phyloP scores from a whole-genome alignment of 2,797 vertebrate species.

The Rhyacichthys aspro region DNA sequence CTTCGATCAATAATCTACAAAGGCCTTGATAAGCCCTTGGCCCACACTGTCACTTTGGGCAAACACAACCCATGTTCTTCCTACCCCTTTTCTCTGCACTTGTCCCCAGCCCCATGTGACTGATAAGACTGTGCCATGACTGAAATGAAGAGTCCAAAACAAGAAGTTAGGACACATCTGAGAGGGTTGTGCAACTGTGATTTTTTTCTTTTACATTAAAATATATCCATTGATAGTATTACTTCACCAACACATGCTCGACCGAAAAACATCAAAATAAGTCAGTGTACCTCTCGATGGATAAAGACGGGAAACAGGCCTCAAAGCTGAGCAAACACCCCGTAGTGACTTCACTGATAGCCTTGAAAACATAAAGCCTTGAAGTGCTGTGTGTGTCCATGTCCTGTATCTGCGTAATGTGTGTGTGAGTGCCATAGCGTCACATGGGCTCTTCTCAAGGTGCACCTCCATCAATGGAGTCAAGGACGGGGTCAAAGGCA shows the following conservation, averaged over 20 bases:
- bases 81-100: constrained; percentile 46
- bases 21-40: constrained; percentile 93
- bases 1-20: constrained; percentile 94
- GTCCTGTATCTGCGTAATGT: constrained; percentile 34
- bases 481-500: constrained; percentile 72
- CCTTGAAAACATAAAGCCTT: constrained; percentile 75
- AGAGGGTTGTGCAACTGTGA: constrained; percentile 6
- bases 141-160: constrained; percentile 87
- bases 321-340: constrained; percentile 92
- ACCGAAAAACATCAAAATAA: too few species aligned
- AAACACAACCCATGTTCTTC: constrained; percentile 93
- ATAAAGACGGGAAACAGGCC: constrained; percentile 71
- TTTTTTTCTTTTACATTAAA: background rate
- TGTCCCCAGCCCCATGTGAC: constrained; percentile 49
- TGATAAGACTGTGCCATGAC: constrained; percentile 84
- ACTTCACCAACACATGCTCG: too few species aligned
- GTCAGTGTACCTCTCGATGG: background rate
- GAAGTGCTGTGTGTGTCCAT: constrained; percentile 44
- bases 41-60: constrained; percentile 89
- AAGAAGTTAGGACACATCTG: constrained; percentile 40
- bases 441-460: constrained; percentile 76
- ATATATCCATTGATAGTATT: too few species aligned
- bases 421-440: constrained; percentile 39
- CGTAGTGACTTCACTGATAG: constrained; percentile 86
- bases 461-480: constrained; percentile 54